Base-by-base conservation (phyloP, 2,888 invertebrate species). In the Microplitis deprimator region DNA sequence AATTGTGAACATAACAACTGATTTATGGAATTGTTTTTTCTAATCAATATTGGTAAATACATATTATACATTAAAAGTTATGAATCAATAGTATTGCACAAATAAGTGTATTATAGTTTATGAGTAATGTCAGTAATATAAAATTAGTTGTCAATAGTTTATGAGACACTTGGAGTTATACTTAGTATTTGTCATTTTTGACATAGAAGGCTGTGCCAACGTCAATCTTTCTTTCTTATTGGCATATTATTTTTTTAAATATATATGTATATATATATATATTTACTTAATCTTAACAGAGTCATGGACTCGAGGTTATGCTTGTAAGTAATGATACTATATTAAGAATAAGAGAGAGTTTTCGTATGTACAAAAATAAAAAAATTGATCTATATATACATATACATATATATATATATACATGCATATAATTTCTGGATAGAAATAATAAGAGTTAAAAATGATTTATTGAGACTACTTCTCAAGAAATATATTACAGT, bases 121-220 rank as follows among this genome's bases (percentile, higher is more conserved):
- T 65, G 65, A 20, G 38, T 65, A 65, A 13, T 20, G 20, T 65
- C 20, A 20, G 29, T 29, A 65, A 29, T 38, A 65, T 65, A 65
- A 65, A 17, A 65, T 65, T 13, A 38, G 8, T 20, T 29, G 29
- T 65, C 65, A 65, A 62, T 62, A 62, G 38, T 65, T 65, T 65
- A 65, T 29, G 65, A 65, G 65, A 65, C 65, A 65, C 69, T 75
- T 80, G 76, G 79, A 76, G 76, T 77, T 82, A 80, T 80, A 82
- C 81, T 81, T 80, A 80, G 80, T 84, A 85, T 85, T 85, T 84
- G 83, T 85, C 82, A 85, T 85, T 85, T 85, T 82, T 85, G 84
- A 84, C 83, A 82, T 83, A 82, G 83, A 84, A 85, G 84, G 83
- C 79, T 82, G 29, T 29, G 29, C 20, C 38, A 65, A 20, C 38